A percentile compares a stretch with the other conserved stretches of the same genome.
Evolutionary conservation across 2,113 vertebrate genomes (phyloP).

Genomic region (Pterocles orientalis): DNA sequence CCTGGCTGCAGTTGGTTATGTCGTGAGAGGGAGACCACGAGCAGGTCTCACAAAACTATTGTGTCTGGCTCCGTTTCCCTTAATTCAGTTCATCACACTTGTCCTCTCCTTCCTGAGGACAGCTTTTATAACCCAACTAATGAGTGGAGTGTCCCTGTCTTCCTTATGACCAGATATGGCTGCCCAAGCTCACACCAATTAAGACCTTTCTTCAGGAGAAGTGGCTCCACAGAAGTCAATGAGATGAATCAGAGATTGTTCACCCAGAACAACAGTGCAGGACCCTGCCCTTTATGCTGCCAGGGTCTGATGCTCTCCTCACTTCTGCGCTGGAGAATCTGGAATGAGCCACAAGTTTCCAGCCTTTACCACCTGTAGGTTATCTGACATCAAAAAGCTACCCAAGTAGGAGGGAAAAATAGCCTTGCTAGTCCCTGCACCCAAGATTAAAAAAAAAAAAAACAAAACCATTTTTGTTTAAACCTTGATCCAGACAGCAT

Average conservation of each 20-base stretch:
- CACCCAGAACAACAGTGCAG: background rate
- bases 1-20: constrained; percentile 3
- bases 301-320: background rate
- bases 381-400: background rate
- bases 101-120: background rate
- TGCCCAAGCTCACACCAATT: background rate
- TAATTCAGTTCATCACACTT: constrained; percentile 26
- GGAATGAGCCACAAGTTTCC: background rate
- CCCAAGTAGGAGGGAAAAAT: background rate
- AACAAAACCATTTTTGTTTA: background rate
- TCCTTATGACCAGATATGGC: background rate
- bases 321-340: background rate
- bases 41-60: constrained; percentile 7
- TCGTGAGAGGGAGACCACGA: background rate
- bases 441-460: background rate
- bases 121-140: background rate
- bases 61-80: background rate
- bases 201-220: background rate
- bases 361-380: background rate
- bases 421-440: background rate
- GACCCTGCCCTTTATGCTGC: background rate
- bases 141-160: background rate
- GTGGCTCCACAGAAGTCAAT: background rate
- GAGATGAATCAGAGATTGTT: background rate
- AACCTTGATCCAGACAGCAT: background rate